Evolutionary conservation across 1,140 invertebrate genomes (phyloP).

Genomic region (Drosophila melanogaster): Release_6_plus_ISO1_MT NT_033777.3:15705501-15706000

Average conservation of each 20-base stretch:
- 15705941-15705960: conserved; percentile 97
- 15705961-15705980: conserved; percentile 97
- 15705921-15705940: conserved; percentile 97
- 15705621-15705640: conserved; percentile 36
- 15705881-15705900: too few species aligned
- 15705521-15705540: conserved; percentile 40
- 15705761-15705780: background rate
- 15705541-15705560: conserved; percentile 34
- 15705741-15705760: background rate
- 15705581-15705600: conserved; percentile 27
- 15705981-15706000: conserved; percentile 95
- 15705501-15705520: conserved; percentile 31
- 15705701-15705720: background rate
- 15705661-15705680: conserved; percentile 16
- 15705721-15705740: background rate
- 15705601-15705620: conserved; percentile 30
- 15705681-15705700: background rate
- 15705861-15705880: too few species aligned
- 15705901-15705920: conserved; percentile 87
- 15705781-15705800: background rate
- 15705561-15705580: conserved; percentile 39
- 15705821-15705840: background rate
- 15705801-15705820: background rate
- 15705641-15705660: conserved; percentile 23
- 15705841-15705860: background rate